Evolutionary conservation across 1,140 invertebrate species (phyloP).

Genomic region (Pachypeltis micranthus): DNA sequence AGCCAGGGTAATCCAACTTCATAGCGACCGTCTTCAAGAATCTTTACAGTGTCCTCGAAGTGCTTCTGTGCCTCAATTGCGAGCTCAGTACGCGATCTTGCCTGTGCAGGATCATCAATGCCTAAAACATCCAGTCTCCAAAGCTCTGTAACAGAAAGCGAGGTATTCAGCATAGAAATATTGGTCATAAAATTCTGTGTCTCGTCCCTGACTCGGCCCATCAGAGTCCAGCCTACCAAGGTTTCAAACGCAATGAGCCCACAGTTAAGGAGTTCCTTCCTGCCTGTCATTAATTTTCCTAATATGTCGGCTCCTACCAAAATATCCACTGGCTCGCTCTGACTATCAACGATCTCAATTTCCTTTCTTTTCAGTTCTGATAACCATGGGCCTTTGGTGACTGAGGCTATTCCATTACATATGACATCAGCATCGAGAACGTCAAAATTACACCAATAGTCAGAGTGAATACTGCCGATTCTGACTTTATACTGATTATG

Average conservation of each 20-base stretch:
- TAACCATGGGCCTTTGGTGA: not conserved
- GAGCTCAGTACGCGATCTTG: not conserved
- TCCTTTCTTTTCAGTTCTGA: not conserved
- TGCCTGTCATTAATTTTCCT: slow-evolving; percentile 6
- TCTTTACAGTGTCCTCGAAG: not conserved
- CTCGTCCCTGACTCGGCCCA: slow-evolving; percentile 17
- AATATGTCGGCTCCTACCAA: slow-evolving; percentile 3
- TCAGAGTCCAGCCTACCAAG: not conserved
- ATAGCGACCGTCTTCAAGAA: not conserved
- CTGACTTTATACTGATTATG: not conserved
- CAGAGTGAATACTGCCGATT: not conserved
- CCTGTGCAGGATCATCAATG: not conserved
- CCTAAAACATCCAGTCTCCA: not conserved
- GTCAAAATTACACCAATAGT: slow-evolving; percentile 15
- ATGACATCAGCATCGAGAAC: slow-evolving; percentile 11
- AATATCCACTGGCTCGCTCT: not conserved
- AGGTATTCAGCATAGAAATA: not conserved
- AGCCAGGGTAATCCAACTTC: slow-evolving; percentile 3
- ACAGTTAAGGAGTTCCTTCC: not conserved
- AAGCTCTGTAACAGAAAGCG: not conserved
- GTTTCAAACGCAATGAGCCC: slow-evolving; percentile 10
- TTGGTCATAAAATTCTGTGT: slow-evolving; percentile 21
- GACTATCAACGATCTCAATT: not conserved
- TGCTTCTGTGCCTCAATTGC: not conserved
- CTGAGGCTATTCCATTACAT: not conserved